Percentiles rank a stretch among this genome's conserved stretches.
These are phyloP conservation scores for Alcis repandata DNA, from an alignment of 2,888 invertebrate genomes.

Conservation along the genomic window DNA sequence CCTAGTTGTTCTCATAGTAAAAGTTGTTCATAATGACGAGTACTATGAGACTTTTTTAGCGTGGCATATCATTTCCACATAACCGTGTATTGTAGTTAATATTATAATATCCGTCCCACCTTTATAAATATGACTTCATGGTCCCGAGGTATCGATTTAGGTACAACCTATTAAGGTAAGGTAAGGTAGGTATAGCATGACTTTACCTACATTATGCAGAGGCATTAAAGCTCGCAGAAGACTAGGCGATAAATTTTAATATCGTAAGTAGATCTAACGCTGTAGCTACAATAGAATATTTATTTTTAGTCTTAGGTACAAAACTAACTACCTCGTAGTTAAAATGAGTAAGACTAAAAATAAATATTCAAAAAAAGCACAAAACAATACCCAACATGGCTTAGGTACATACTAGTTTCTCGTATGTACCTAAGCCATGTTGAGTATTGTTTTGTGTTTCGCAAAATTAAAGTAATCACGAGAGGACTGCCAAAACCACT, in stretches of 20 bases:
- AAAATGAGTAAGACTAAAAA: too few relatives aligned
- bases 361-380: too few relatives aligned
- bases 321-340: neutral
- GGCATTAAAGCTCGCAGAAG: constrained; percentile 18
- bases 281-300: neutral
- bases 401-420: too few relatives aligned
- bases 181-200: constrained; percentile 16
- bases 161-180: constrained; percentile 6
- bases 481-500: too few relatives aligned
- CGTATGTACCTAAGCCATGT: too few relatives aligned
- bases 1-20: too few relatives aligned
- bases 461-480: too few relatives aligned
- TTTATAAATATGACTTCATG: constrained; percentile 18
- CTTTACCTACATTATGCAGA: constrained; percentile 20
- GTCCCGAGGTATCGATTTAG: constrained; percentile 11
- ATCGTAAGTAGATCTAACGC: constrained; percentile 6
- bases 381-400: too few relatives aligned
- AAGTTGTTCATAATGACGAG: too few relatives aligned
- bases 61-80: too few relatives aligned
- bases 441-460: too few relatives aligned
- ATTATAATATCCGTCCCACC: constrained; percentile 13
- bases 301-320: neutral
- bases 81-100: neutral
- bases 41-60: too few relatives aligned
- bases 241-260: constrained; percentile 10